Conservation (phyloP, 2,797 vertebrate species). For the Rhinella marina region DNA sequence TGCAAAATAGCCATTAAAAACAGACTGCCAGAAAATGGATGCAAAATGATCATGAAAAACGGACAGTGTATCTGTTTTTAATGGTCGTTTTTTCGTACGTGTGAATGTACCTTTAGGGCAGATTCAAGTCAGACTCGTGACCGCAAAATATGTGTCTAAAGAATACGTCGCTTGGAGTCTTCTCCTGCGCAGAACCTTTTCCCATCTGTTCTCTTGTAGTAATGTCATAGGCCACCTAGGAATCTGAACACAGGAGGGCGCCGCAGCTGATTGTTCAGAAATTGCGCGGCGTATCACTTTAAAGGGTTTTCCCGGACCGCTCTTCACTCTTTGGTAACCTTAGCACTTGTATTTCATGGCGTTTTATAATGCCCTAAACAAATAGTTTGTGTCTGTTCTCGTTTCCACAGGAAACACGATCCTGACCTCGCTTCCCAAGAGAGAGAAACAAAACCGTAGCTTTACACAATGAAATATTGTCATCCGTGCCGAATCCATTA, state of each 20-base stretch:
- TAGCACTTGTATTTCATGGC: not conserved
- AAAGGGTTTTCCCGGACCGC: not conserved
- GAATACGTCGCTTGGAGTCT: too few species aligned
- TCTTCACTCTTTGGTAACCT: not conserved
- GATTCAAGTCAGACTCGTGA: too few species aligned
- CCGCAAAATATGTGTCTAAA: too few species aligned
- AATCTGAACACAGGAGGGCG: not conserved
- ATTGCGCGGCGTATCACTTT: not conserved
- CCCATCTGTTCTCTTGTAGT: too few species aligned
- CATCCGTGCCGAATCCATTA: not conserved
- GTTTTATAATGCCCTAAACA: not conserved
- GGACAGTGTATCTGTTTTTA: too few species aligned
- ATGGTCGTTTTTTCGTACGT: too few species aligned
- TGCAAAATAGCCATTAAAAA: too few species aligned
- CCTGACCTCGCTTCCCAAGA: not conserved
- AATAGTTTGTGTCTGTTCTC: not conserved
- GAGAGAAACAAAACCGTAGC: not conserved
- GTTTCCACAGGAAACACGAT: constrained; percentile 20
- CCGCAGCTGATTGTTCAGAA: not conserved
- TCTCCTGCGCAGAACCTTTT: too few species aligned
- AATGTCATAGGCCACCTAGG: too few species aligned
- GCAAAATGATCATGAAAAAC: too few species aligned
- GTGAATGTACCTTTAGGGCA: too few species aligned
- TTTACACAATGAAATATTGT: constrained; percentile 26
- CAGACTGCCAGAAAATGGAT: too few species aligned